Evolutionary conservation across 2,797 vertebrate genomes (phyloP).

Genomic region (Notamacropus eugenii): DNA sequence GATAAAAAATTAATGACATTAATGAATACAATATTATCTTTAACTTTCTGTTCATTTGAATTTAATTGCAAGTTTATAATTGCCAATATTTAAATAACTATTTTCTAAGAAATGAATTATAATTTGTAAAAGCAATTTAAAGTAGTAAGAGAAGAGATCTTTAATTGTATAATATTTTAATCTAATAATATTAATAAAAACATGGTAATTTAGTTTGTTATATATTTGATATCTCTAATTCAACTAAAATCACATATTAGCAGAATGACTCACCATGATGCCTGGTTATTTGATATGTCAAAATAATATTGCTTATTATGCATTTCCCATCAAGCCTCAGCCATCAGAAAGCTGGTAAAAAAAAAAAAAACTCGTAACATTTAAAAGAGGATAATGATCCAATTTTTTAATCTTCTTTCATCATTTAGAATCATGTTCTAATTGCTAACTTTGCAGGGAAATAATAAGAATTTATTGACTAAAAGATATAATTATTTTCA

Average conservation of each 20-base stretch:
- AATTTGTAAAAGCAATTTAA: neutral
- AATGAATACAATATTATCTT: neutral
- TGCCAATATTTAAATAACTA: neutral
- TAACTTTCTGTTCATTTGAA: neutral
- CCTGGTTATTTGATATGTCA: neutral
- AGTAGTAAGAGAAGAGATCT: neutral
- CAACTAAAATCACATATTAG: neutral
- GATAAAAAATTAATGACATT: neutral
- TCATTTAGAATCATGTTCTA: neutral
- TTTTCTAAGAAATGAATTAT: neutral
- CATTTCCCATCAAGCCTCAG: neutral
- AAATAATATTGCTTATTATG: neutral
- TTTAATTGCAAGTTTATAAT: neutral
- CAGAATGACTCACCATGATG: neutral
- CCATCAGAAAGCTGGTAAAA: neutral
- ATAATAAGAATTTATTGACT: neutral
- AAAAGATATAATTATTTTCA: neutral
- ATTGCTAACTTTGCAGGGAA: neutral
- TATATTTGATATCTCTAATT: neutral
- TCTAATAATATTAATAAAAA: neutral
- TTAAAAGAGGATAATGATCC: neutral
- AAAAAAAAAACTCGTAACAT: neutral
- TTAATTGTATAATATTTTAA: neutral
- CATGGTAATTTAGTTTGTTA: neutral
- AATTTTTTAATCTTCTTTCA: neutral